Evolutionary conservation across 2,113 vertebrate genomes (phyloP).

Genomic region (Andinoacara biseriatus): DNA sequence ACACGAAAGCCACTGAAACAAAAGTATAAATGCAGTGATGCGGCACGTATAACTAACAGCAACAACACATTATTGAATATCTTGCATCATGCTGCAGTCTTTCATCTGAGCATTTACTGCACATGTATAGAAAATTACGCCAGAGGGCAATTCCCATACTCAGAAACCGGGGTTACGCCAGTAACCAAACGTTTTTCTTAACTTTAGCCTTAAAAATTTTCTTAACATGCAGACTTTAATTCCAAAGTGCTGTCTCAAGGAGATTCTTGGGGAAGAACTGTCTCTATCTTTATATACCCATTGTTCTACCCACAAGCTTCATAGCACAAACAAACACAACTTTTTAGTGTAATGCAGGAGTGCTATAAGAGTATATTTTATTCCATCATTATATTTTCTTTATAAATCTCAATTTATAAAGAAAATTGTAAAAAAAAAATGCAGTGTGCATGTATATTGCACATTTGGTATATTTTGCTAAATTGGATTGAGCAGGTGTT

Average conservation of each 20-base stretch:
- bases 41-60: too few species aligned
- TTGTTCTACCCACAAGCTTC: neutral
- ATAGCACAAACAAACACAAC: neutral
- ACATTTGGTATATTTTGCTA: neutral
- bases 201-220: accelerated
- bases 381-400: neutral
- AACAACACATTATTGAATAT: neutral
- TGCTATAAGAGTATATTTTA: neutral
- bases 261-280: neutral
- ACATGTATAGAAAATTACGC: neutral
- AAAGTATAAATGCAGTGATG: too few species aligned
- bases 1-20: too few species aligned
- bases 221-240: neutral
- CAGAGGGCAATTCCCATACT: too few species aligned
- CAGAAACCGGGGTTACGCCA: too few species aligned
- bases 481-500: neutral
- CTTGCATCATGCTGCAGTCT: neutral
- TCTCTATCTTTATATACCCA: neutral
- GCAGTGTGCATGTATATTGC: too few species aligned
- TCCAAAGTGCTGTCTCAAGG: neutral
- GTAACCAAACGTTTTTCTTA: neutral
- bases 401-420: neutral
- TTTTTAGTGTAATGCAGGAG: accelerated
- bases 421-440: neutral
- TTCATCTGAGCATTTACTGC: neutral